Base-by-base conservation (phyloP, 92 coral and sea anemone species). In the Virgularia gustaviana region DNA sequence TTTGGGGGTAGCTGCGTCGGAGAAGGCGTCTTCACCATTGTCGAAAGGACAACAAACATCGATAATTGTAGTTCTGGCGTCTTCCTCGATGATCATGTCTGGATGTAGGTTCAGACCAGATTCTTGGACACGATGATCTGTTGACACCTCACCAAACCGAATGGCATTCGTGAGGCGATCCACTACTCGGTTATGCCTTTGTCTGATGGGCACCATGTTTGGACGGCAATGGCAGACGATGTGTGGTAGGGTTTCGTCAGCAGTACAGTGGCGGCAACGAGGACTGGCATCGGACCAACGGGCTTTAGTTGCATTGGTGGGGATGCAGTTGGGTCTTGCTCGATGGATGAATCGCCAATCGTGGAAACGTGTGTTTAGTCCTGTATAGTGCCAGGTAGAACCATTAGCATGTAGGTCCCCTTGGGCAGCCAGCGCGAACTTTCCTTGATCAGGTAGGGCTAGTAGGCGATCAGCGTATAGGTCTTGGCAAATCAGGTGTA, bases 31-130 rank as follows among this genome's bases (percentile, higher is more conserved):
- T 24, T 19, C 27, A 9, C 36, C 63, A 23, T 56, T 56, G 6
- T 56, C 63, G 32, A 56, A 56, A 3, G 63, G 63, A 22, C 63
- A 56, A 25, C 33, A 23, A 9, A 56, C 63, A 16, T 56, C 63
- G 5, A 56, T 22, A 4, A 56, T 56, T 4, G 36, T 2, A 16
- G 28, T 16, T 56, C 36, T 8, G 32, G 20, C 24, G 63, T 23
- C n/a, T 29, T 56, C 30, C 28, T 56, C 24, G 4, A 56, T 6
- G 5, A 56, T 22, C 3, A 56, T 56, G 63, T 56, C 63, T 3
- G 63, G 63, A 16, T 35, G 63, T 6, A 56, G 63, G 32, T 16
- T 4, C 3, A 6, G 4, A 35, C 28, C 28, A 22, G 30, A 3
- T 16, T 56, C 31, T 6, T 30, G 6, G 2, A 56, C 63, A 35